Percentiles rank a stretch among this genome's conserved stretches.
These are phyloP conservation scores for Psix sp. DNA, from an alignment of 1,140 invertebrate species.

Conservation along the genomic window DNA sequence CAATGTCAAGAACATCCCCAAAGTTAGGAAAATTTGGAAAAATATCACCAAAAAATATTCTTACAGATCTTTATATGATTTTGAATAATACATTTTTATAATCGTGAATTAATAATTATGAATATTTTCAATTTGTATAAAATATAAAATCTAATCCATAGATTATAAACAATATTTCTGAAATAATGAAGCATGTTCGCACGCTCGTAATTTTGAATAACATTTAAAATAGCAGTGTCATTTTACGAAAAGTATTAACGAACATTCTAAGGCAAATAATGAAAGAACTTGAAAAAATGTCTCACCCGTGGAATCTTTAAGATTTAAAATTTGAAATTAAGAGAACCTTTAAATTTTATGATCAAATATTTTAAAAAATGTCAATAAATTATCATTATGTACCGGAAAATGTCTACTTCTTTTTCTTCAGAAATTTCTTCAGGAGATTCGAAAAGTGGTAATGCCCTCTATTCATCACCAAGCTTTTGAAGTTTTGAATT, in stretches of 20 bases:
- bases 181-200: too few species aligned
- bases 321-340: conserved; percentile 5
- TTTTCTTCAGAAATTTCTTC: conserved; percentile 24
- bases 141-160: too few species aligned
- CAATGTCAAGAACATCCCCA: too few species aligned
- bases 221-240: too few species aligned
- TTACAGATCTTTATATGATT: too few species aligned
- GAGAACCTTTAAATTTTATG: conserved; percentile 3
- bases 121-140: too few species aligned
- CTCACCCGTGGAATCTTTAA: conserved; percentile 13
- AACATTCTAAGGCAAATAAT: conserved; percentile 18
- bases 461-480: conserved; percentile 42
- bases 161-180: too few species aligned
- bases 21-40: too few species aligned
- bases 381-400: conserved; percentile 2
- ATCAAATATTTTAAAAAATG: conserved; percentile 5
- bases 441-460: conserved; percentile 28
- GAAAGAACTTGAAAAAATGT: conserved; percentile 17
- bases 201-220: too few species aligned
- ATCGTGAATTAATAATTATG: too few species aligned
- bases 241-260: conserved; percentile 17
- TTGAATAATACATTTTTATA: too few species aligned
- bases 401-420: conserved; percentile 5
- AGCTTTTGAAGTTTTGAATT: conserved; percentile 20
- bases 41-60: too few species aligned